phyloP scores from a whole-genome alignment of 1,140 invertebrate species.

The Drosophila obscura region DNA sequence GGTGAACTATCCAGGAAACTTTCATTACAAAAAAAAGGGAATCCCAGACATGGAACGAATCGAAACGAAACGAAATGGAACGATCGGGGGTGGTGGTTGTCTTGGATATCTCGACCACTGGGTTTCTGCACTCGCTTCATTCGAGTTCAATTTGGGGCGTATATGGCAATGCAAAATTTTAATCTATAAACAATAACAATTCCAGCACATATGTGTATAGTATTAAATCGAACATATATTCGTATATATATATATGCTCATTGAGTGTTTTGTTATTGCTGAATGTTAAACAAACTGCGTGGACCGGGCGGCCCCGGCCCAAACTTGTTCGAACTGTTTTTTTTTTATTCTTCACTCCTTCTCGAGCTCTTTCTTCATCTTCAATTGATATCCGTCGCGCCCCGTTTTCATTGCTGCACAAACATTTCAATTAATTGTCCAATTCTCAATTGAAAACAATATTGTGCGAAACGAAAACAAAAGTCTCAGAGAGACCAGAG shows the following conservation, averaged over 20 bases:
- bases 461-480: conserved; percentile 60
- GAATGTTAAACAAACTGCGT: conserved; percentile 47
- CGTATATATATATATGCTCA: conserved; percentile 12
- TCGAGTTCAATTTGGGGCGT: conserved; percentile 31
- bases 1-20: too few species aligned
- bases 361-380: conserved; percentile 6
- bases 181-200: conserved; percentile 55
- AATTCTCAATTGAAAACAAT: conserved; percentile 67
- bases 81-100: not conserved
- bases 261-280: conserved; percentile 24
- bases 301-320: not conserved
- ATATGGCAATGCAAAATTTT: conserved; percentile 28
- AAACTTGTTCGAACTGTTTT: conserved; percentile 71
- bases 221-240: not conserved
- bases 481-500: conserved; percentile 8
- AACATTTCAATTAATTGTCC: conserved; percentile 75
- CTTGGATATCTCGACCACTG: not conserved
- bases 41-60: too few species aligned
- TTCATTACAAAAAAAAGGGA: too few species aligned
- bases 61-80: too few species aligned
- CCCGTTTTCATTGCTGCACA: conserved; percentile 47
- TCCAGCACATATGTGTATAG: not conserved
- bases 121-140: conserved; percentile 1
- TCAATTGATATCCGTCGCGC: conserved; percentile 37
- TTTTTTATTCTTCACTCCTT: conserved; percentile 26